Evolutionary conservation across 92 coral and sea anemone genomes (phyloP), one percentile per base, ranked within the genome.

Genomic region (Blastomussa wellsi): DNA sequence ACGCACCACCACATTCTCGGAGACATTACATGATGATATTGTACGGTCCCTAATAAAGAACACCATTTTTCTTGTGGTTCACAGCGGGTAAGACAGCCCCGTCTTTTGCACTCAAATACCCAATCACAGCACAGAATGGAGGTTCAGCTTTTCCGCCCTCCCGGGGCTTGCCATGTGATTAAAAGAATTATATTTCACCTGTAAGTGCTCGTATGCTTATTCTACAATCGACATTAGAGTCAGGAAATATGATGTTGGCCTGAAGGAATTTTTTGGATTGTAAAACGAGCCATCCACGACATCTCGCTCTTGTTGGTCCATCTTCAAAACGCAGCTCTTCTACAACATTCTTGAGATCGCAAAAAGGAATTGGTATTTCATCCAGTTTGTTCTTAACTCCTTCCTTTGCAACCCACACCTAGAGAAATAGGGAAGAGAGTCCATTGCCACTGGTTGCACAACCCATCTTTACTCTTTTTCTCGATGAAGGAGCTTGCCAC

Each of bases 331-430:
- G 51, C 78, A 84, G 32, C 35, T 84, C 82, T 47, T 84, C 88
- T 10, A 84, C 82, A 52, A 84, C 28, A 64, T 84, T 84, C 33
- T 64, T 84, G 31, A 84, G 29, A 69, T 84, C 88, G 9, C 35
- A 53, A 48, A 84, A 84, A 75, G 88, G 88, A 32, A 82, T 73
- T 36, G 86, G 79, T 76, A 84, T 84, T 33, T 84, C 82, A 13
- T 84, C 88, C 11, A 82, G 72, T 24, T 72, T 82, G 55, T 39
- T 82, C 13, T 53, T 20, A 55, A 82, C 26, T 15, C 9, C 79
- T 26, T 55, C 13, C 0, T 59, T 82, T 57, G 79, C 79, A 14
- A 84, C 82, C 88, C 88, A 84, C 11, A 76, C 82, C 88, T 84
- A 29, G 15, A 16, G 12, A 3, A 67, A 42, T 12, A 3, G 19